Percentiles rank a stretch among this genome's conserved stretches.
These are phyloP conservation scores for Stegodyphus dumicola DNA, from an alignment of 1,140 invertebrate species.

Conservation along the genomic window DNA sequence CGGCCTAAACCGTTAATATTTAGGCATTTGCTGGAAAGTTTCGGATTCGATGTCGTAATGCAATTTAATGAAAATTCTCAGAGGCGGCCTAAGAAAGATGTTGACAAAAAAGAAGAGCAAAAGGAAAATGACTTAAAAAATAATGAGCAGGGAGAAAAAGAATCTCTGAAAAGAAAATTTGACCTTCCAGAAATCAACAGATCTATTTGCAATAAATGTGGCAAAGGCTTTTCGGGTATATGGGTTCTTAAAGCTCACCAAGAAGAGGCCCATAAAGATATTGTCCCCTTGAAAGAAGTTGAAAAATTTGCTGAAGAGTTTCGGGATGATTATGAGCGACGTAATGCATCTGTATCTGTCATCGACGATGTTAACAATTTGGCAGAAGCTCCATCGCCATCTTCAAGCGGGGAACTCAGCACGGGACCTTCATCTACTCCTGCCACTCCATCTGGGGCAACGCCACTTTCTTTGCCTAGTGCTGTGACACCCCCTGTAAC, in stretches of 20 bases:
- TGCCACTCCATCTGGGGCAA: constrained; percentile 51
- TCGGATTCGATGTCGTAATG: constrained; percentile 95
- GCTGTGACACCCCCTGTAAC: constrained; percentile 51
- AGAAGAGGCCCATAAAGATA: constrained; percentile 92
- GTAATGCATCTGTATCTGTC: constrained; percentile 69
- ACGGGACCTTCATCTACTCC: constrained; percentile 43
- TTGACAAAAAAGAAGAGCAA: constrained; percentile 62
- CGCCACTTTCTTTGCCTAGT: constrained; percentile 26
- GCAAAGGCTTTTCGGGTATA: constrained; percentile 93
- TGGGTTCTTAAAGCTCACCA: constrained; percentile 96
- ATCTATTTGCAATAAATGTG: constrained; percentile 87
- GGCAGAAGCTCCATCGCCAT: constrained; percentile 45
- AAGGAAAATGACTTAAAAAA: constrained; percentile 57
- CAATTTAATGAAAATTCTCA: constrained; percentile 94
- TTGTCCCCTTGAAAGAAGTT: constrained; percentile 87
- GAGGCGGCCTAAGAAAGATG: constrained; percentile 67
- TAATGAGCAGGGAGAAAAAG: constrained; percentile 33
- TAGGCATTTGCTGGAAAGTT: constrained; percentile 90
- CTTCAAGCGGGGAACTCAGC: constrained; percentile 51
- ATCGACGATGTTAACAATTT: constrained; percentile 37
- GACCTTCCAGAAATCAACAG: constrained; percentile 77
- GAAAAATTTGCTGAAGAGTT: constrained; percentile 93
- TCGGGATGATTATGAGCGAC: constrained; percentile 86
- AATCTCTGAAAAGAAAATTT: constrained; percentile 39
- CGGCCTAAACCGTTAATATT: constrained; percentile 70